These are phyloP conservation scores for Geotrupes spiniger DNA, from an alignment of 2,888 invertebrate species.

Conservation along the genomic window DNA sequence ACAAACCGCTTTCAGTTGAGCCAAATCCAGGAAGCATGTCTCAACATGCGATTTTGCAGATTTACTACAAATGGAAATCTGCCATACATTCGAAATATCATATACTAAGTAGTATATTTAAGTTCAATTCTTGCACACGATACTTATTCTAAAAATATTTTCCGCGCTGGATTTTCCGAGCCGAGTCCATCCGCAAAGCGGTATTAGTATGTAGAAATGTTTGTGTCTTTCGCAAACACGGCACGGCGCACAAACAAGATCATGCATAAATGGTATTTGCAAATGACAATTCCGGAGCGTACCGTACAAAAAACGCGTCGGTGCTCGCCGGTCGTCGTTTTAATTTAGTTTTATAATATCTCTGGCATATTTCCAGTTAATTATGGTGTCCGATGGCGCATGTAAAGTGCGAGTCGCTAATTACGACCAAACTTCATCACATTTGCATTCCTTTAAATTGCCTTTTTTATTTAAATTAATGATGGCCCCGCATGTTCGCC, in stretches of 20 bases:
- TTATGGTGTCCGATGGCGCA: not conserved
- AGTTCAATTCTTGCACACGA: too few relatives aligned
- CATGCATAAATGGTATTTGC: conserved; percentile 3
- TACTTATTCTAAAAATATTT: too few relatives aligned
- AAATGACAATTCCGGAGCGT: conserved; percentile 2
- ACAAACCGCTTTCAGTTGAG: too few relatives aligned
- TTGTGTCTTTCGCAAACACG: too few relatives aligned
- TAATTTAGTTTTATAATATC: conserved; percentile 2
- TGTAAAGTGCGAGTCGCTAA: conserved; percentile 5
- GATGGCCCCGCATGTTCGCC: not conserved
- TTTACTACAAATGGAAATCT: too few relatives aligned
- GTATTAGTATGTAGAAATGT: too few relatives aligned
- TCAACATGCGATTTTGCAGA: too few relatives aligned
- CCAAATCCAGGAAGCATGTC: too few relatives aligned
- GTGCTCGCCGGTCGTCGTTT: not conserved
- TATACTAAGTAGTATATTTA: too few relatives aligned
- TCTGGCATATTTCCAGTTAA: conserved; percentile 6
- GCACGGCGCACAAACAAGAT: conserved; percentile 1
- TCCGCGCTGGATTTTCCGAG: too few relatives aligned
- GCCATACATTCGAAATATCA: too few relatives aligned
- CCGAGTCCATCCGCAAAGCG: too few relatives aligned
- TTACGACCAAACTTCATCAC: conserved; percentile 2
- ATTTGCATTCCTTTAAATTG: conserved; percentile 7
- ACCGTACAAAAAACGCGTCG: not conserved
- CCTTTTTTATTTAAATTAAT: conserved; percentile 8